Evolutionary conservation across 2,888 invertebrate species (phyloP), one percentile per base, ranked within the genome.

Genomic region (Drosophila lacicola): DNA sequence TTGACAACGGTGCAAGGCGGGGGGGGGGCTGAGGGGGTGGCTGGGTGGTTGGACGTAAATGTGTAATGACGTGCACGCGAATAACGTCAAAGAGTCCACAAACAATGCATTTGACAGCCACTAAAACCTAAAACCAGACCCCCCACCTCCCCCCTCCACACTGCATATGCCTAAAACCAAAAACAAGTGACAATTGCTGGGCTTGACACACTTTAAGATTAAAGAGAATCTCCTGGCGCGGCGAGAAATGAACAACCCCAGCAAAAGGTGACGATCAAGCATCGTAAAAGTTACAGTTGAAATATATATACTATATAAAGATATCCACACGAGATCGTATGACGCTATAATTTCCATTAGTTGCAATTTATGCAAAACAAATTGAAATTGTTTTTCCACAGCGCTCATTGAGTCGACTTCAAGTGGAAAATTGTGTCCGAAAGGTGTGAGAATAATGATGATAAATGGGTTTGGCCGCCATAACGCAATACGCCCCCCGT

Each of bases 141-240:
- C 8, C 4, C 9, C 11, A 4, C 10, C 2, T 3, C n/a, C 42
- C 41, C 10, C n/a, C 14, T n/a, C 25, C 21, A 10, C 49, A 44
- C 50, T 76, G 78, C 61, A 66, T 44, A 51, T 46, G 45, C 19
- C 45, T 44, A 62, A 66, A 63, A 19, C 58, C 74, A 72, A 63
- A 65, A n/a, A 55, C 58, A 45, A 65, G 66, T 53, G 71, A 54
- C 88, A 83, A 83, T 83, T 83, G 90, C 68, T 67, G 85, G 78
- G 88, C 88, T 88, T 88, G 83, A 83, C 83, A 83, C 82, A 89
- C 88, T 82, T 83, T 73, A 68, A 70, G 55, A 45, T 39, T 14
- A 39, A 42, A 53, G 55, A 45, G 60, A 63, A 78, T 75, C 36
- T 29, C 8, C 29, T 29, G 29, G 19, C 34, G 36, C 4, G 13